These are phyloP conservation scores for Drosophila multiciliata DNA, from an alignment of 2,888 invertebrate species.

Conservation along the genomic window DNA sequence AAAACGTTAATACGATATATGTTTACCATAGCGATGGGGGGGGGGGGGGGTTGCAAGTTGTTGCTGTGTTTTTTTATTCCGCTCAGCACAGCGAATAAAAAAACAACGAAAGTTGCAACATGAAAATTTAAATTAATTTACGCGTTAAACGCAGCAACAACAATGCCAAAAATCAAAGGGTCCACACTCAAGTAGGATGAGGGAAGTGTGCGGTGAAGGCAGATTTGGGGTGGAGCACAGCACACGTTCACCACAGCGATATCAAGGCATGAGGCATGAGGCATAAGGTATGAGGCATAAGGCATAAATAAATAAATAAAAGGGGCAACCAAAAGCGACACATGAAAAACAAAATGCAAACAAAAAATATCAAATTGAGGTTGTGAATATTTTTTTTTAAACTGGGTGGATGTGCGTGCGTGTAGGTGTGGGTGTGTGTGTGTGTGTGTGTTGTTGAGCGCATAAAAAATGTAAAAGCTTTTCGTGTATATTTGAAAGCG, in stretches of 20 bases:
- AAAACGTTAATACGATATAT: conserved; percentile 27
- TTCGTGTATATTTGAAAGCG: conserved; percentile 53
- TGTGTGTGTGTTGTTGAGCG: conserved; percentile 5
- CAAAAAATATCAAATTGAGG: conserved; percentile 21
- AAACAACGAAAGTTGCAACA: conserved; percentile 37
- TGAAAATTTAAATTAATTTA: conserved; percentile 61
- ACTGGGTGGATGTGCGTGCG: not conserved
- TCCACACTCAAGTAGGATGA: not conserved
- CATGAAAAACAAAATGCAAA: conserved; percentile 11
- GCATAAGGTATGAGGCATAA: conserved; percentile 22
- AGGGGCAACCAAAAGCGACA: conserved; percentile 19
- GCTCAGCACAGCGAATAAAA: not conserved
- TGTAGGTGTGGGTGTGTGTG: not conserved
- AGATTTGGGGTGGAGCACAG: not conserved
- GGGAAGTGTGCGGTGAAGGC: not conserved
- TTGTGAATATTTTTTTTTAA: conserved; percentile 7
- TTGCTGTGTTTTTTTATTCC: not conserved
- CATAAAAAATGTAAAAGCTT: conserved; percentile 70
- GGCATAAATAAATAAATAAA: conserved; percentile 31
- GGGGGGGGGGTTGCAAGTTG: not conserved
- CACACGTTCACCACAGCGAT: conserved; percentile 28
- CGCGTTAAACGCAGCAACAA: conserved; percentile 30
- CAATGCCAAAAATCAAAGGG: conserved; percentile 64
- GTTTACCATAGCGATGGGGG: not conserved
- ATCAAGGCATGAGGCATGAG: conserved; percentile 24